Evolutionary conservation across 2,113 vertebrate species (phyloP).

Genomic region (Haemorhous mexicanus): DNA sequence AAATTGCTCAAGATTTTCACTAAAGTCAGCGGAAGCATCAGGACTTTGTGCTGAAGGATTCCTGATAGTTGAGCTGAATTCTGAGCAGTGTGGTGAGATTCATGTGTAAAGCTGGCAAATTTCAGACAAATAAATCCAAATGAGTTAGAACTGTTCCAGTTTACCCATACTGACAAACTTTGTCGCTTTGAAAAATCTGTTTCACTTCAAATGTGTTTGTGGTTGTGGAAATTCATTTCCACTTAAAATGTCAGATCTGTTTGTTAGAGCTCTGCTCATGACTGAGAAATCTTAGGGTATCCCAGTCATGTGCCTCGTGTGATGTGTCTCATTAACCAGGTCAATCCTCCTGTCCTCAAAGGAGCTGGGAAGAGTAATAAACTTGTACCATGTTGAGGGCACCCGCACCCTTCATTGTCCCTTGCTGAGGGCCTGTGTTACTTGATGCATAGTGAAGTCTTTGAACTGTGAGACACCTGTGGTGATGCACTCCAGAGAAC

Average conservation of each 20-base stretch:
- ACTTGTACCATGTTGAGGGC: not conserved
- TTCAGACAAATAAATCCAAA: not conserved
- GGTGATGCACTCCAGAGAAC: not conserved
- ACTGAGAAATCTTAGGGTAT: not conserved
- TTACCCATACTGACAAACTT: not conserved
- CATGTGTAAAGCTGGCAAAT: not conserved
- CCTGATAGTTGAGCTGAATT: not conserved
- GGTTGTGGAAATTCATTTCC: not conserved
- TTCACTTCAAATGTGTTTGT: not conserved
- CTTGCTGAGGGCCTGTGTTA: rapidly evolving
- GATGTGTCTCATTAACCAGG: not conserved
- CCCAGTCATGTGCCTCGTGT: not conserved
- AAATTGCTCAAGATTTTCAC: not conserved
- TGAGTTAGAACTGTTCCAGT: not conserved
- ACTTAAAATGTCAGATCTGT: not conserved
- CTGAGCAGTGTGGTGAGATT: not conserved
- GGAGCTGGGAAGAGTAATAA: not conserved
- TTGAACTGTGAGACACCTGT: not conserved
- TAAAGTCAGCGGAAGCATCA: not conserved
- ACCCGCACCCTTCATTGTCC: not conserved
- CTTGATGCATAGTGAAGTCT: rapidly evolving
- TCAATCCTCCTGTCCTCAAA: not conserved
- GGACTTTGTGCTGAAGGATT: not conserved
- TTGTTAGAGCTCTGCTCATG: not conserved
- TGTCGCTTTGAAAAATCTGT: not conserved